Evolutionary conservation across 2,888 invertebrate genomes (phyloP).

Genomic region (Aspidiotus rigidus): DNA sequence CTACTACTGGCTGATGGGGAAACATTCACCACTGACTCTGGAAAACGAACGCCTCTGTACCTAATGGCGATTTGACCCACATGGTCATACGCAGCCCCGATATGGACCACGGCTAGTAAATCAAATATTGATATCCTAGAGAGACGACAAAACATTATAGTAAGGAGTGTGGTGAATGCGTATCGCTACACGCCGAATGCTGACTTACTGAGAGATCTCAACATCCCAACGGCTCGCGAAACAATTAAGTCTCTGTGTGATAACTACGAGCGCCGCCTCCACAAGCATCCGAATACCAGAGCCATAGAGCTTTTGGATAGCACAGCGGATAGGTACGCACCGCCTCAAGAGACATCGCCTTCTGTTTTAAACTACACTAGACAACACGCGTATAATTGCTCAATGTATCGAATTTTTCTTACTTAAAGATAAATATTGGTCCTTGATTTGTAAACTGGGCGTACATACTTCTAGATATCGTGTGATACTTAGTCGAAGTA

Average conservation of each 20-base stretch:
- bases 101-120: conserved; percentile 3
- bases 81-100: not conserved
- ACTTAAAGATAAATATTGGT: too few relatives aligned
- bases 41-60: conserved; percentile 4
- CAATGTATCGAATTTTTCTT: too few relatives aligned
- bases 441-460: too few relatives aligned
- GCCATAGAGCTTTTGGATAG: not conserved
- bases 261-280: not conserved
- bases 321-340: not conserved
- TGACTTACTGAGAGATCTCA: not conserved
- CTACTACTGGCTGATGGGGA: not conserved
- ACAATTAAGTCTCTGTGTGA: not conserved
- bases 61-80: not conserved
- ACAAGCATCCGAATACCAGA: conserved; percentile 1
- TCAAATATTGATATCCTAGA: conserved; percentile 7
- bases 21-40: not conserved
- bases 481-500: too few relatives aligned
- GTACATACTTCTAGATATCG: too few relatives aligned
- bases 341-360: not conserved
- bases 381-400: not conserved
- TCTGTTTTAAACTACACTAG: not conserved
- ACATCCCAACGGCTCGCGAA: not conserved
- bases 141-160: not conserved
- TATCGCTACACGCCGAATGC: conserved; percentile 1
- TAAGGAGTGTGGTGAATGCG: not conserved